phyloP scores from a whole-genome alignment of 2,797 vertebrate species.

The Capromys pilorides region DNA sequence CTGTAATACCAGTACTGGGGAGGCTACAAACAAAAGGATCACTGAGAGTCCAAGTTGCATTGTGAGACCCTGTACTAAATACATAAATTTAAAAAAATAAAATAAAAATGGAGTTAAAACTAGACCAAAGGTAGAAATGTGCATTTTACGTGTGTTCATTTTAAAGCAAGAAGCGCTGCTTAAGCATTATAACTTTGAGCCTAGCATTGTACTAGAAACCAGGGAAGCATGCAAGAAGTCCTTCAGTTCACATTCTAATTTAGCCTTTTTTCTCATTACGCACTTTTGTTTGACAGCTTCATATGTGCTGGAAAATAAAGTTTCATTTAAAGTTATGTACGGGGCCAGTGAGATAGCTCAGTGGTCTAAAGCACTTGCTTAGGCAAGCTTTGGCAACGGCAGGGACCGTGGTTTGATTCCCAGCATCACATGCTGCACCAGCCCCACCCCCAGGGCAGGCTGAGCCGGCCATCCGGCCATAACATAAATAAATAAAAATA shows the following conservation, averaged over 20 bases:
- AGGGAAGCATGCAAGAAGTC: not conserved
- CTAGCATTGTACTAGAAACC: not conserved
- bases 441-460: too few relatives aligned
- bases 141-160: not conserved
- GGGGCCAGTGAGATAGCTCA: not conserved
- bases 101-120: not conserved
- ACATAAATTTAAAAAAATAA: too few relatives aligned
- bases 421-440: too few relatives aligned
- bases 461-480: too few relatives aligned
- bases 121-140: slow-evolving; percentile 17
- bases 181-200: slow-evolving; percentile 2
- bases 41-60: too few relatives aligned
- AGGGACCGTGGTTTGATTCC: too few relatives aligned
- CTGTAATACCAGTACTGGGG: too few relatives aligned
- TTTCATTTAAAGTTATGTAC: slow-evolving; percentile 55
- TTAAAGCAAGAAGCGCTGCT: not conserved
- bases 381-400: too few relatives aligned
- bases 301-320: slow-evolving; percentile 8
- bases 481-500: too few relatives aligned
- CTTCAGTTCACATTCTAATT: not conserved
- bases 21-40: too few relatives aligned
- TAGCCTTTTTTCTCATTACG: not conserved
- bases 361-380: too few relatives aligned
- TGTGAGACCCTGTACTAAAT: too few relatives aligned
- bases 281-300: not conserved